These are phyloP conservation scores for Astropecten irregularis DNA, from an alignment of 53 echinoderm and acorn worm genomes.

Conservation along the genomic window DNA sequence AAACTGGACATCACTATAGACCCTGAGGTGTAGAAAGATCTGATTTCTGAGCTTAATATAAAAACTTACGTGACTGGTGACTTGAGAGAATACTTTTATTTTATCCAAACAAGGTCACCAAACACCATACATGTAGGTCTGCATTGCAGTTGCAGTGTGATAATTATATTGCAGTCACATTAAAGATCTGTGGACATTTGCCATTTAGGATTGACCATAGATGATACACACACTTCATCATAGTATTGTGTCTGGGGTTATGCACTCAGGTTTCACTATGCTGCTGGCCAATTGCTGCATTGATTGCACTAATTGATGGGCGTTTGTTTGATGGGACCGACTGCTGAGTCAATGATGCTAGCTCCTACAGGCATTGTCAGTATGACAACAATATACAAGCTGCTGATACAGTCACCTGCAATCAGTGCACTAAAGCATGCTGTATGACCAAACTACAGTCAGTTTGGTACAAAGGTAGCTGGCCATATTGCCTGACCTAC, in stretches of 20 bases:
- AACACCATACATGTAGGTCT: too few species aligned
- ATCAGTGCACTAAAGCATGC: neutral
- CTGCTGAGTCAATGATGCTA: neutral
- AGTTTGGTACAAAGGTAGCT: neutral
- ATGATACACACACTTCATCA: too few species aligned
- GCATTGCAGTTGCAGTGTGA: too few species aligned
- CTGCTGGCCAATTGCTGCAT: slow-evolving; percentile 42
- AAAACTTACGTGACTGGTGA: too few species aligned
- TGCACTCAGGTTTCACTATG: slow-evolving; percentile 4
- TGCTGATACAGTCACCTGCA: slow-evolving; percentile 35
- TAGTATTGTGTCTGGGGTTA: neutral
- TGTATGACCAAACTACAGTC: neutral
- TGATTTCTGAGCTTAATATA: too few species aligned
- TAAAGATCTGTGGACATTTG: too few species aligned
- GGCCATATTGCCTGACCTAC: slow-evolving; percentile 49
- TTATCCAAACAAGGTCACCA: too few species aligned
- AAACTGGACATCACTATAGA: too few species aligned
- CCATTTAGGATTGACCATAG: too few species aligned
- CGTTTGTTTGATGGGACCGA: slow-evolving; percentile 34
- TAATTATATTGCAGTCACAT: too few species aligned
- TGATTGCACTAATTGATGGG: slow-evolving; percentile 36
- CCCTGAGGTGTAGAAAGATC: too few species aligned
- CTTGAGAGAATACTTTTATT: too few species aligned
- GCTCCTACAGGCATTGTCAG: slow-evolving; percentile 22
- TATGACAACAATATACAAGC: slow-evolving; percentile 31